Base-by-base conservation (phyloP, 2,888 invertebrate genomes). In the Diarsia brunnea region DNA sequence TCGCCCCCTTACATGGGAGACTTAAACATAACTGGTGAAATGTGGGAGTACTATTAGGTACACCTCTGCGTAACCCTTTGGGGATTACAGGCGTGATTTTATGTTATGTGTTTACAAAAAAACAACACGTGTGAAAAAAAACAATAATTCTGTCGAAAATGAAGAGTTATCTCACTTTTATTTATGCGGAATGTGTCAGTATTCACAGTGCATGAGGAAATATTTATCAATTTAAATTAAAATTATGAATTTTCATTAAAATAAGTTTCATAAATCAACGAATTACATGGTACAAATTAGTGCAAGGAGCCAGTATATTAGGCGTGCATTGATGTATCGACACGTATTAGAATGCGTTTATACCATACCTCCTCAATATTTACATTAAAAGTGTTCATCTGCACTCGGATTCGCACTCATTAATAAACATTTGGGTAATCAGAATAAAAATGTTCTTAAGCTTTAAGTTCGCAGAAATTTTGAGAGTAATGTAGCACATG, bases 371-470 rank as follows among this genome's bases (percentile, higher is more conserved):
- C n/a, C 53, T 58, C 69, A 80, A 82, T 87, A 85, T 85, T 87
- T 84, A 87, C 71, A 79, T 68, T 71, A 51, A 63, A 27, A 74
- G 61, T 68, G 70, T 69, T 65, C 49, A 79, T 84, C 76, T 81
- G 73, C 75, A 79, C 76, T 85, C 64, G 72, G 61, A 79, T 81
- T 78, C 60, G 53, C 67, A 75, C 69, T 79, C 71, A 80, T 80
- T 76, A 82, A 78, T 84, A 84, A 84, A 84, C 79, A 84, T 84
- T 81, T 68, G 74, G 82, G 70, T 72, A 78, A 84, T 82, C 70
- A 49, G 74, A 85, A 84, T 81, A 74, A 79, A 75, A 78, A 71
- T 75, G 49, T 79, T 79, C 38, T 72, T 73, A 70, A 77, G 53
- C 68, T 77, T 61, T 69, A 58, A 72, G 66, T 77, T 78, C 69